Evolutionary conservation across 2,113 vertebrate species (phyloP), one percentile per base, ranked within the genome.

Genomic region (Chloropsis hardwickii): DNA sequence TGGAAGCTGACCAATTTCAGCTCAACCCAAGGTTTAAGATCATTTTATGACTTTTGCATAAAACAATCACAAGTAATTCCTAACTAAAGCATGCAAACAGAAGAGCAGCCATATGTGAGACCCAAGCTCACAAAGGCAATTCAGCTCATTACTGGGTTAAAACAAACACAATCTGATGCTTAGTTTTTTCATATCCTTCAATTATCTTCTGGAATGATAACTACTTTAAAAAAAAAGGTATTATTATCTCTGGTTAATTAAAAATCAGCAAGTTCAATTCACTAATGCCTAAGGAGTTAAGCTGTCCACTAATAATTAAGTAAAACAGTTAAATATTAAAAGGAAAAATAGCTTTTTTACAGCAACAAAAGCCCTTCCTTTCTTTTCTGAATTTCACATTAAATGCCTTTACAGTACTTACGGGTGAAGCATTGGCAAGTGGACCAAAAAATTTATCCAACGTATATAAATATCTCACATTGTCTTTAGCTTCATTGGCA

Each of bases 401-500:
- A 88, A 69, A 9, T 57, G 25, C 19, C 37, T 88, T 73, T 73
- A 62, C 12, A 86, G 24, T 37, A 80, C 97, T 98, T 97, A 99
- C 98, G 82, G 98, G 98, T 69, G 97, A 97, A 79, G 97, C 95
- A 92, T 94, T 97, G 47, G 93, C 97, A 96, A 98, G 96, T 8
- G 91, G 97, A 33, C 94, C 95, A 70, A 99, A 98, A 96, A 98
- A 98, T 87, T 95, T 98, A 76, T 98, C 98, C 96, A 99, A 40
- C 0, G 97, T 97, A 94, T 97, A 97, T 29, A 98, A 97, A 78
- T 98, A 99, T 91, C 97, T 98, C 83, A 99, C 98, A 0, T 98
- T 99, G 96, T 98, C 98, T 86, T 98, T 99, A 31, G 98, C 98
- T 92, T 99, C 98, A 93, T 98, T 98, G 21, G 98, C 97, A 77